Conservation (phyloP, 1,140 invertebrate genomes). For the Drosophila watanabei region DNA sequence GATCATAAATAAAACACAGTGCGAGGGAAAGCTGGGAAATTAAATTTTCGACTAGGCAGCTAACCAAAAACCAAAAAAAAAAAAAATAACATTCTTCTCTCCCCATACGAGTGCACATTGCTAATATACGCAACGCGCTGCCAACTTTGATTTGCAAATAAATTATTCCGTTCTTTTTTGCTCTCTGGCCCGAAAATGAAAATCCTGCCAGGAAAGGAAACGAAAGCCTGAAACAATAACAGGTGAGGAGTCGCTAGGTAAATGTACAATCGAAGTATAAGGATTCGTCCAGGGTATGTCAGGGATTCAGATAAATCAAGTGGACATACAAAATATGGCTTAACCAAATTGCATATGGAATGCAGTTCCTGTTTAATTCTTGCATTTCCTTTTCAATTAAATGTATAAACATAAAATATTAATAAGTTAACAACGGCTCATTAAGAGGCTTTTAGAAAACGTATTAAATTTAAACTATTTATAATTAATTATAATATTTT, state of each 20-base stretch:
- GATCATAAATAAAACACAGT: conserved; percentile 81
- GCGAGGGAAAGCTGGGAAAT: conserved; percentile 69
- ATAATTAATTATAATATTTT: not conserved
- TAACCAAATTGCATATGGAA: not conserved
- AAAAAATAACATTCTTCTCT: conserved; percentile 10
- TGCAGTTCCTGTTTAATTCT: not conserved
- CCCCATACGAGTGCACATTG: conserved; percentile 63
- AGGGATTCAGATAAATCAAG: not conserved
- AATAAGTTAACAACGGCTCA: not conserved
- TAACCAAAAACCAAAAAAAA: conserved; percentile 31
- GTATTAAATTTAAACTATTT: not conserved
- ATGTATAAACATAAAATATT: not conserved
- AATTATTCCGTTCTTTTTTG: conserved; percentile 71
- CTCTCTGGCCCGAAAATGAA: conserved; percentile 54
- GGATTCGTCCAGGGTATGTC: not conserved
- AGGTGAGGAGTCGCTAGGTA: conserved; percentile 40
- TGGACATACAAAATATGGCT: not conserved
- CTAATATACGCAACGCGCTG: conserved; percentile 79
- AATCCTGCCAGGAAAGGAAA: conserved; percentile 9
- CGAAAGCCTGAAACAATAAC: conserved; percentile 38
- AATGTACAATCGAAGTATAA: conserved; percentile 40
- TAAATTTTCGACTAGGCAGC: conserved; percentile 81
- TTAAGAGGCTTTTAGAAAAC: too few species aligned
- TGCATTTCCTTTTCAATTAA: not conserved
- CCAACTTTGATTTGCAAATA: conserved; percentile 83